A percentile compares a stretch with the other conserved stretches of the same genome.
Conservation (phyloP, 2,797 vertebrate species). For the Liasis olivaceus region DNA sequence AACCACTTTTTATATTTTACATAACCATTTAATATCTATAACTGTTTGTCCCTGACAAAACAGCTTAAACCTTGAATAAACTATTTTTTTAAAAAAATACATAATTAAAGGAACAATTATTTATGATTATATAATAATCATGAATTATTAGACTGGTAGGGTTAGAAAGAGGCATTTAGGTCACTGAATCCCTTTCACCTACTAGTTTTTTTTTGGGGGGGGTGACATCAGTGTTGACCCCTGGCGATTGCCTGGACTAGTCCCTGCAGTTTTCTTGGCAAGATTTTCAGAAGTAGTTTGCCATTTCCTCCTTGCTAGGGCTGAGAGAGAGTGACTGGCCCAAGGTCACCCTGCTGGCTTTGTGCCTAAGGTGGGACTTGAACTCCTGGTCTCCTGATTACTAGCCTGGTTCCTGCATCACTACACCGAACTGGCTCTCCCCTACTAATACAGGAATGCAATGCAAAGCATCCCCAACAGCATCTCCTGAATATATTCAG, state of each 20-base stretch:
- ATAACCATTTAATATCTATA: background rate
- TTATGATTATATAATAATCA: background rate
- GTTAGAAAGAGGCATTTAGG: background rate
- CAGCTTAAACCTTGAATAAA: background rate
- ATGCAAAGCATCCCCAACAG: background rate
- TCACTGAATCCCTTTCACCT: background rate
- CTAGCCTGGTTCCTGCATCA: background rate
- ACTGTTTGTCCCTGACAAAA: background rate
- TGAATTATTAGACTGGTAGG: background rate
- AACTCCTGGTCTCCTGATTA: background rate
- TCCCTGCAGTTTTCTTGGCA: too few relatives aligned
- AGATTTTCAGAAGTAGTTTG: background rate
- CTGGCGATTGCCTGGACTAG: too few relatives aligned
- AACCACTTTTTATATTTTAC: background rate
- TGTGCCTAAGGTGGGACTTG: background rate
- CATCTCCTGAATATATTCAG: background rate
- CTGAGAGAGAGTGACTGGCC: background rate
- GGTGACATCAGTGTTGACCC: too few relatives aligned
- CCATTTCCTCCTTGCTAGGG: background rate
- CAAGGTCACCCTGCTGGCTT: background rate
- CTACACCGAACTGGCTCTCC: background rate
- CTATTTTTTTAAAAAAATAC: too few relatives aligned
- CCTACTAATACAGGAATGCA: background rate
- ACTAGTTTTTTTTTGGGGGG: background rate
- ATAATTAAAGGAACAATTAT: too few relatives aligned